phyloP scores from a whole-genome alignment of 2,113 vertebrate genomes.

The Danionella cerebrum region DNA sequence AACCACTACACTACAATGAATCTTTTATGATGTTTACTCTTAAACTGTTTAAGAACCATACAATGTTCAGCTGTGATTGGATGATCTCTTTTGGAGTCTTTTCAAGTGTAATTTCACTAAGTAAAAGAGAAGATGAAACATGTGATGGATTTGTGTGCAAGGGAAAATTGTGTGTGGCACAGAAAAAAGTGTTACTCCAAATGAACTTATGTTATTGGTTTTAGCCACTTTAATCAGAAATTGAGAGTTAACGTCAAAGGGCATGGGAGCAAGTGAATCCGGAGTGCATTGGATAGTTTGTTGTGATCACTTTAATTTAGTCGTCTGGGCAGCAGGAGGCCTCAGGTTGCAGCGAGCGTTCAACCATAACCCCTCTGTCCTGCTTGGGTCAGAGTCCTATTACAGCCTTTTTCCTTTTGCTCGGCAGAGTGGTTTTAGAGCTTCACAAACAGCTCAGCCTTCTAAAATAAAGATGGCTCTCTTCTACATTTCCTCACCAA shows the following conservation, averaged over 20 bases:
- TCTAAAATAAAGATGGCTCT: slow-evolving; percentile 67
- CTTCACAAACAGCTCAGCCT: slow-evolving; percentile 56
- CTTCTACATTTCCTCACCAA: slow-evolving; percentile 51
- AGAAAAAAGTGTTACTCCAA: too few species aligned
- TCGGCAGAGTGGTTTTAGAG: slow-evolving; percentile 54
- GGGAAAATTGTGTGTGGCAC: too few species aligned
- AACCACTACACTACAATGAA: too few species aligned
- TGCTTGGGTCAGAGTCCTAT: slow-evolving; percentile 54
- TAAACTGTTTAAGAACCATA: too few species aligned
- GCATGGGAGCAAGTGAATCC: slow-evolving; percentile 28
- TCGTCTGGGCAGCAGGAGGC: slow-evolving; percentile 41
- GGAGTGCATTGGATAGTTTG: slow-evolving; percentile 42
- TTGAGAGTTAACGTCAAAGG: not conserved
- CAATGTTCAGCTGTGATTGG: too few species aligned
- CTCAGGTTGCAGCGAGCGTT: slow-evolving; percentile 43
- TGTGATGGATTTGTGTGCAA: too few species aligned
- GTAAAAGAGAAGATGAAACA: too few species aligned
- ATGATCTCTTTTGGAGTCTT: too few species aligned
- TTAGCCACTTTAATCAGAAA: slow-evolving; percentile 3
- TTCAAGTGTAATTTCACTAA: too few species aligned
- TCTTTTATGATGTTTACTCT: too few species aligned
- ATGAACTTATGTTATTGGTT: not conserved
- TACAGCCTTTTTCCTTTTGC: slow-evolving; percentile 46
- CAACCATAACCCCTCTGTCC: slow-evolving; percentile 51
- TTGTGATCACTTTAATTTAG: slow-evolving; percentile 50